A percentile compares a stretch with the other conserved stretches of the same genome.
Evolutionary conservation across 2,797 vertebrate genomes (phyloP).

Genomic region (Synanceia verrucosa): DNA sequence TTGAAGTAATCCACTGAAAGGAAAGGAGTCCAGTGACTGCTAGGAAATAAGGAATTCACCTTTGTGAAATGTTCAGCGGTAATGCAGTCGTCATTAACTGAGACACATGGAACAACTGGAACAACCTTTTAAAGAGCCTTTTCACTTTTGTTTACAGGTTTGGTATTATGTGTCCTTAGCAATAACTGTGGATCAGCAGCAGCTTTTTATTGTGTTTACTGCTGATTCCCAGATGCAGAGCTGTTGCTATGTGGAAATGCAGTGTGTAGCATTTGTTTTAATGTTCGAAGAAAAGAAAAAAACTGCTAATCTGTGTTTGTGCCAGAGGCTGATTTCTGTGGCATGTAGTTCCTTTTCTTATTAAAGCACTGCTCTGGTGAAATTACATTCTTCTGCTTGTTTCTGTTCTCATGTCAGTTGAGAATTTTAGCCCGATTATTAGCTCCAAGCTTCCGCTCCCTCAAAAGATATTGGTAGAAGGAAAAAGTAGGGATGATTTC

Average conservation of each 20-base stretch:
- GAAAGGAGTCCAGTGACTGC: background rate
- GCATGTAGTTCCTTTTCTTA: slow-evolving; percentile 43
- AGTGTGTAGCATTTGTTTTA: slow-evolving; percentile 53
- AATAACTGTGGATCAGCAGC: slow-evolving; percentile 1
- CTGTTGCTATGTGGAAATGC: slow-evolving; percentile 21
- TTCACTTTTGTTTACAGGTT: slow-evolving; percentile 31
- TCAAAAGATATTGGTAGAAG: background rate
- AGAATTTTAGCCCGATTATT: slow-evolving; percentile 51
- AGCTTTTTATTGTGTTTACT: slow-evolving; percentile 21
- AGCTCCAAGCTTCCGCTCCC: slow-evolving; percentile 26
- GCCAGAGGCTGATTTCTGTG: slow-evolving; percentile 57
- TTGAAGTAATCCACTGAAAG: background rate
- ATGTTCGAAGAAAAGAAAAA: slow-evolving; percentile 30
- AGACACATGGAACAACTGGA: background rate
- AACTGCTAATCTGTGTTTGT: slow-evolving; percentile 55
- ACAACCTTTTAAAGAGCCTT: background rate
- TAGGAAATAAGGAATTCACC: background rate
- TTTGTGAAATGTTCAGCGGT: background rate
- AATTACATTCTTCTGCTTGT: slow-evolving; percentile 50
- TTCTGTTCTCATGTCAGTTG: slow-evolving; percentile 45
- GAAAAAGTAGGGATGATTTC: slow-evolving; percentile 24
- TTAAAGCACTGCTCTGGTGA: slow-evolving; percentile 55
- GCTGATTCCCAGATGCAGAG: slow-evolving; percentile 19
- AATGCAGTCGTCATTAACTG: background rate
- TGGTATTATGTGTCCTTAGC: slow-evolving; percentile 13